phyloP scores from a whole-genome alignment of 2,113 vertebrate species.

The zebrafish (Danio rerio) region DNA sequence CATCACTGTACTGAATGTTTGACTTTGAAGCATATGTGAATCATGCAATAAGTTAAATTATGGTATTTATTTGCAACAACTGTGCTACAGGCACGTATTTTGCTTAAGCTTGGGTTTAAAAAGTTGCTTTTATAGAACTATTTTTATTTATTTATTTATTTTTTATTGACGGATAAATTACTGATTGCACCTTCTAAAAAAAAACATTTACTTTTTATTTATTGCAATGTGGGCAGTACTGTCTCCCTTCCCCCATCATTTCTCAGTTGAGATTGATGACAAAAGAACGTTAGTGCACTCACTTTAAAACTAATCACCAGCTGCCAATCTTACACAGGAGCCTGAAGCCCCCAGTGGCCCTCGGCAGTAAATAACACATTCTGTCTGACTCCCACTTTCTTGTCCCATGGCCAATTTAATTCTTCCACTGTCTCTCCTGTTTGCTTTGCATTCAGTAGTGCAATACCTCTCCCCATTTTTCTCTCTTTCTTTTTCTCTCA shows the following conservation, averaged over 20 bases:
- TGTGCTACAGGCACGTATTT: too few species aligned
- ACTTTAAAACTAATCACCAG: slow-evolving; percentile 66
- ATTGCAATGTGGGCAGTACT: slow-evolving; percentile 20
- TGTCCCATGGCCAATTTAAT: slow-evolving; percentile 62
- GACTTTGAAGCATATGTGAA: too few species aligned
- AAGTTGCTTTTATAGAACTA: background rate
- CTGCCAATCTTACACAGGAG: slow-evolving; percentile 63
- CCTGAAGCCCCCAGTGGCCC: slow-evolving; percentile 37
- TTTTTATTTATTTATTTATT: background rate
- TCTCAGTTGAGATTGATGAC: slow-evolving; percentile 56
- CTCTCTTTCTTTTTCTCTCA: slow-evolving; percentile 6
- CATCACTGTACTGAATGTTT: too few species aligned
- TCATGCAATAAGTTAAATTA: too few species aligned
- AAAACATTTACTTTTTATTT: too few species aligned
- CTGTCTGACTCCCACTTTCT: slow-evolving; percentile 33
- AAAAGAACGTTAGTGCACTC: slow-evolving; percentile 49
- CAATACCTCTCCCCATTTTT: background rate
- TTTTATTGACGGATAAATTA: slow-evolving; percentile 24
- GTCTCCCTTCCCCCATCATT: slow-evolving; percentile 35
- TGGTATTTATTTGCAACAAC: too few species aligned
- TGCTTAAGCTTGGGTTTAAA: too few species aligned
- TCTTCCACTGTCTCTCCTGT: slow-evolving; percentile 50
- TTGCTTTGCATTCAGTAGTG: slow-evolving; percentile 51
- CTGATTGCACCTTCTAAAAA: background rate
- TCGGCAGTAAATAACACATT: slow-evolving; percentile 60